Conservation (phyloP, 2,888 invertebrate species). For the Microchrysa polita region DNA sequence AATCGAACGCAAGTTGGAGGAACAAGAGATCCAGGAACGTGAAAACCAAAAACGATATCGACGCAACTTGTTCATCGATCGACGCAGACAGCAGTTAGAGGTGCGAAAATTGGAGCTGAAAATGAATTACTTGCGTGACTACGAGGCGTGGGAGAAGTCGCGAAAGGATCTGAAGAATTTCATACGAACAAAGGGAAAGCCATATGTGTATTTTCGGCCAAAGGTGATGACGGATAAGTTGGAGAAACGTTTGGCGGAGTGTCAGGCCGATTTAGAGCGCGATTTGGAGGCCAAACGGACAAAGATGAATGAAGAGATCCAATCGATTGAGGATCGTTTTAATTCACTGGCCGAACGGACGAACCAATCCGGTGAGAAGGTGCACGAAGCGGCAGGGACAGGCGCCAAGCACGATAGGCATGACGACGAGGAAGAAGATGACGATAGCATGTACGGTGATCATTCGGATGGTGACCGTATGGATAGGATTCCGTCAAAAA, state of each 20-base stretch:
- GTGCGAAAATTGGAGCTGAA: constrained; percentile 90
- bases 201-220: constrained; percentile 88
- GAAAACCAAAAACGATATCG: constrained; percentile 85
- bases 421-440: constrained; percentile 65
- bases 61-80: constrained; percentile 83
- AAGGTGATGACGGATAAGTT: constrained; percentile 78
- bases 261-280: constrained; percentile 72
- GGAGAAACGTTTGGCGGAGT: constrained; percentile 72
- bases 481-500: constrained; percentile 19
- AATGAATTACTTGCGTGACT: constrained; percentile 87
- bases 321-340: constrained; percentile 68
- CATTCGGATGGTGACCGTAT: constrained; percentile 63
- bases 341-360: constrained; percentile 54
- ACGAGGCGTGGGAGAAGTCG: constrained; percentile 85
- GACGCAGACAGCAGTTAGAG: constrained; percentile 88
- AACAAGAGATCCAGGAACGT: constrained; percentile 86
- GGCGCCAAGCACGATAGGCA: constrained; percentile 65
- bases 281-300: constrained; percentile 72
- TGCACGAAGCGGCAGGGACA: constrained; percentile 51
- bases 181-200: constrained; percentile 87
- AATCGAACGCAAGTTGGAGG: constrained; percentile 94
- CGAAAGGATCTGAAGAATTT: constrained; percentile 82
- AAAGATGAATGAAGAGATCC: constrained; percentile 72
- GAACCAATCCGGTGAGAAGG: neutral
- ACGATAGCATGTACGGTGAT: constrained; percentile 62